Percentiles rank a stretch among this genome's conserved stretches.
phyloP scores from a whole-genome alignment of 2,888 invertebrate species.

The Macropis europaea region DNA sequence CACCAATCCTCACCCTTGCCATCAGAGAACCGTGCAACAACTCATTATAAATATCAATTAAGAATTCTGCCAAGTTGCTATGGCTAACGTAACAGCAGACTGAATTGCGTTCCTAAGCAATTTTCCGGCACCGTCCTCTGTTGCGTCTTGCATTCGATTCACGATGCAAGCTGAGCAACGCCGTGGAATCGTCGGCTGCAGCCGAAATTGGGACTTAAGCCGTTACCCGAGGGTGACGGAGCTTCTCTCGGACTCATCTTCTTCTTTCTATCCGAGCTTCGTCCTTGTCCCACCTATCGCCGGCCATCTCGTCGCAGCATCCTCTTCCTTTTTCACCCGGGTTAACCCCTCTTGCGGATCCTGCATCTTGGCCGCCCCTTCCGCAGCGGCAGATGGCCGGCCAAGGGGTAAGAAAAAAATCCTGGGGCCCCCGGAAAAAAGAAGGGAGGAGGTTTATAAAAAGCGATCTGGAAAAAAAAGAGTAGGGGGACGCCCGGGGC shows the following conservation, averaged over 20 bases:
- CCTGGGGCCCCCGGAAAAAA: constrained; percentile 68
- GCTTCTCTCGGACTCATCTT: constrained; percentile 58
- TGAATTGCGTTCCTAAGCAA: no score
- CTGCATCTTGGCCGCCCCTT: constrained; percentile 81
- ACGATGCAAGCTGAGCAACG: constrained; percentile 8
- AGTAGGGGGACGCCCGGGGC: constrained; percentile 54
- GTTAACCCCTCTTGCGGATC: constrained; percentile 59
- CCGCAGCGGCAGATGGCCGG: constrained; percentile 82
- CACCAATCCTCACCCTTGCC: no score
- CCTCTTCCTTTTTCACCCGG: constrained; percentile 49
- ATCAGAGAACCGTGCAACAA: no score
- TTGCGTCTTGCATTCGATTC: background rate
- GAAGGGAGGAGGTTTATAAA: constrained; percentile 73
- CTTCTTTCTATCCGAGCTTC: constrained; percentile 44
- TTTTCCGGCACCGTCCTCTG: constrained; percentile 1
- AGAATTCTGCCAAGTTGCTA: no score
- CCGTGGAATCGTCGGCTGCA: constrained; percentile 15
- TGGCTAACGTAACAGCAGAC: no score
- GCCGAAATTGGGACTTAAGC: constrained; percentile 70
- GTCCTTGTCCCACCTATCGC: constrained; percentile 45
- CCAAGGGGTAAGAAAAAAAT: constrained; percentile 79
- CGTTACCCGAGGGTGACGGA: constrained; percentile 69
- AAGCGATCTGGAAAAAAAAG: constrained; percentile 71
- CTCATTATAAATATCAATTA: no score
- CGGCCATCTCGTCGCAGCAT: constrained; percentile 23